Base-by-base conservation (phyloP, 1,140 invertebrate genomes). In the Brachionus rotundiformis region DNA sequence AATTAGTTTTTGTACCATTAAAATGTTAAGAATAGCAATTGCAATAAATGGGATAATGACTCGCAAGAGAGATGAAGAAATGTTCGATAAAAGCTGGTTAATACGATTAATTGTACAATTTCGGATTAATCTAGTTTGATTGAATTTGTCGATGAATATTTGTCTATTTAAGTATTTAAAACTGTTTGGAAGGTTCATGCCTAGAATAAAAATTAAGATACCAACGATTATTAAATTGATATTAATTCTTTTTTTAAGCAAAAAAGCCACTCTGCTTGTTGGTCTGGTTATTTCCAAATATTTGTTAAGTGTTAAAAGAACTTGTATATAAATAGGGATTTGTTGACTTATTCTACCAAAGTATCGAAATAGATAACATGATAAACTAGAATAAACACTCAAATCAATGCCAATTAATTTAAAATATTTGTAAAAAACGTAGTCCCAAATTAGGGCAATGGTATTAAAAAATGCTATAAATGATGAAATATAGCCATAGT, bases 241-340 rank as follows among this genome's bases (percentile, higher is more conserved):
- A 16, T 19, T 16, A 13, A 23, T 25, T 73, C 16, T 73, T 41
- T 73, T 73, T 44, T 25, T 44, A 10, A 41, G 68, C 6, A 11
- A 3, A 44, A 44, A 44, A 8, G 10, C 8, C 4, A 41, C 25
- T 44, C 44, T 73, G 11, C 31, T 44, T 44, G 68, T 44, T 23
- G 68, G 33, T 25, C 19, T 27, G 5, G 25, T 73, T 6, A 73
- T 73, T 3, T 73, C 36, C 13, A 73, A 2, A 29, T 41, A 73
- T 73, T 73, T 39, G n/a, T 3, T 44, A 27, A 73, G 3, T 11
- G 68, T 73, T 3, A 44, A 8, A 27, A 44, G 41, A 73, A 73
- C 68, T 73, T 73, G 68, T 13, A 73, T 73, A 11, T 73, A 73
- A 41, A 73, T 47, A 10, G 68, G 68, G 44, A 73, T 2, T 44